Conservation (phyloP, 2,797 vertebrate species). For the Muscicapa striata region DNA sequence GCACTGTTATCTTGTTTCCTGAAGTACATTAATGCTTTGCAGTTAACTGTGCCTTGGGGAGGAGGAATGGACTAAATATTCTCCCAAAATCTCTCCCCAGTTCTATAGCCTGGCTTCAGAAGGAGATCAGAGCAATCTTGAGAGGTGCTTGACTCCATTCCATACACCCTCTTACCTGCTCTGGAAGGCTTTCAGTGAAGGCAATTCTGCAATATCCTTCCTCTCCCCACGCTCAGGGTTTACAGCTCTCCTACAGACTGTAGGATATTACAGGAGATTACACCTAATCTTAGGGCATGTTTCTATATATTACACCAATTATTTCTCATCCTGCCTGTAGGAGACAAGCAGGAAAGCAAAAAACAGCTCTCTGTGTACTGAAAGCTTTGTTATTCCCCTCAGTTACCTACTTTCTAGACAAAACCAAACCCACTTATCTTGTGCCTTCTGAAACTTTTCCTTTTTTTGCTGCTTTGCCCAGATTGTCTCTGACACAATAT, state of each 20-base stretch:
- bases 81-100: background rate
- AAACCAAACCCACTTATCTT: slow-evolving; percentile 22
- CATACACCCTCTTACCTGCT: background rate
- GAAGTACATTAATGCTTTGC: background rate
- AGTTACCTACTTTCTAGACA: slow-evolving; percentile 17
- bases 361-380: background rate
- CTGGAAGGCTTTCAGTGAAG: background rate
- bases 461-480: slow-evolving; percentile 23
- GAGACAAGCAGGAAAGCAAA: background rate
- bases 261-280: background rate
- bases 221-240: background rate
- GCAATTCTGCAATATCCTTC: background rate
- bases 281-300: background rate
- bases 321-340: background rate
- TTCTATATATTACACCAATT: background rate
- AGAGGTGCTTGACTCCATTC: background rate
- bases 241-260: background rate
- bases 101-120: background rate
- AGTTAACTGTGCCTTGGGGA: background rate
- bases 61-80: background rate
- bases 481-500: slow-evolving; percentile 35
- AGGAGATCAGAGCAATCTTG: background rate
- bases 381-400: background rate
- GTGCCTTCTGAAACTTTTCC: slow-evolving; percentile 5
- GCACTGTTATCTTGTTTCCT: background rate